These are phyloP conservation scores for Philotrypesis tridentata DNA, from an alignment of 1,140 invertebrate species.

Conservation along the genomic window DNA sequence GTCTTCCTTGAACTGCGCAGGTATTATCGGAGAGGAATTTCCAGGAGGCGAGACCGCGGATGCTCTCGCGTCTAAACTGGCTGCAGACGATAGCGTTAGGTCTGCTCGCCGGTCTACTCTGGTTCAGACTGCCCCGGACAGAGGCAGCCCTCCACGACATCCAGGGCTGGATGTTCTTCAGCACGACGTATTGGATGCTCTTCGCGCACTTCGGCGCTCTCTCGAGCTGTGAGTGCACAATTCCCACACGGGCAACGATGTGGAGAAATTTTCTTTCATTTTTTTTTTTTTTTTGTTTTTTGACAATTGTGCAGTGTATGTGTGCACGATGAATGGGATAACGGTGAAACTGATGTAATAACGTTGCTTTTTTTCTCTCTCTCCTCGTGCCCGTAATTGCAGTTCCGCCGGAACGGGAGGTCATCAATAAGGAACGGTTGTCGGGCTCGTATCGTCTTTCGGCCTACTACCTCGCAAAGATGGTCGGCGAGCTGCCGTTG, in stretches of 20 bases:
- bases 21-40: slow-evolving; percentile 87
- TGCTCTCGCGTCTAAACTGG: slow-evolving; percentile 88
- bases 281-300: no score
- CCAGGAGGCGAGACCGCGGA: slow-evolving; percentile 83
- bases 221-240: slow-evolving; percentile 83
- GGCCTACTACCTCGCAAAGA: slow-evolving; percentile 90
- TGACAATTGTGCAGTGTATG: no score
- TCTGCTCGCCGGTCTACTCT: slow-evolving; percentile 84
- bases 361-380: background rate
- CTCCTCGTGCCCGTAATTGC: slow-evolving; percentile 48
- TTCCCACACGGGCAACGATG: no score
- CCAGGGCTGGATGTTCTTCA: slow-evolving; percentile 92
- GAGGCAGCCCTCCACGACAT: slow-evolving; percentile 87
- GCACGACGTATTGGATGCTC: slow-evolving; percentile 90
- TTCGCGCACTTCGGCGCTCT: slow-evolving; percentile 88
- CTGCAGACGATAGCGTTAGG: slow-evolving; percentile 85
- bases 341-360: background rate
- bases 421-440: slow-evolving; percentile 87
- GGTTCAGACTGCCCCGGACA: slow-evolving; percentile 84
- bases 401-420: slow-evolving; percentile 89
- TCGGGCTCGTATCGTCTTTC: slow-evolving; percentile 89
- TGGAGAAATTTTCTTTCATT: no score
- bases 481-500: slow-evolving; percentile 87
- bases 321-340: slow-evolving; percentile 39
- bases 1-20: slow-evolving; percentile 38